Percentiles rank a stretch among this genome's conserved stretches.
Evolutionary conservation across 2,888 invertebrate genomes (phyloP).

Genomic region (Eurytoma californica): DNA sequence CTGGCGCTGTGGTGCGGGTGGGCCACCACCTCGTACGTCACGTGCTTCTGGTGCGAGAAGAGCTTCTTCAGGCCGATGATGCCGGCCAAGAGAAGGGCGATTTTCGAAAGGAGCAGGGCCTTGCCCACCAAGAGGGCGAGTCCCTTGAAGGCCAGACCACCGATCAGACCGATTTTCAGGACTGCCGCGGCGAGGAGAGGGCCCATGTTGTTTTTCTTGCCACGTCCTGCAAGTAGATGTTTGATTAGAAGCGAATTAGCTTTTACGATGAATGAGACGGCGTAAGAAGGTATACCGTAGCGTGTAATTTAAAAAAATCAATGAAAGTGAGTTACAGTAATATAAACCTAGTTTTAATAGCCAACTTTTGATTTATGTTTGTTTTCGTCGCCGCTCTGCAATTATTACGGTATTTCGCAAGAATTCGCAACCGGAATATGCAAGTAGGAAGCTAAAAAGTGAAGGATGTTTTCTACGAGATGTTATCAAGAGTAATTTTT

Average conservation of each 20-base stretch:
- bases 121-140: conserved; percentile 89
- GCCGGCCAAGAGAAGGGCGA: conserved; percentile 86
- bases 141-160: conserved; percentile 87
- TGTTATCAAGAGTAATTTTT: conserved; percentile 29
- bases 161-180: conserved; percentile 88
- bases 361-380: conserved; percentile 14
- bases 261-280: too few relatives aligned
- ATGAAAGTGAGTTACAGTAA: too few relatives aligned
- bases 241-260: too few relatives aligned
- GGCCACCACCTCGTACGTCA: conserved; percentile 86
- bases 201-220: conserved; percentile 84
- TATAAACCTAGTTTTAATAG: neutral
- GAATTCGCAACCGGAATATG: conserved; percentile 30
- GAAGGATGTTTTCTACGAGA: conserved; percentile 22
- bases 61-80: conserved; percentile 90
- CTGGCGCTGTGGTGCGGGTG: conserved; percentile 81
- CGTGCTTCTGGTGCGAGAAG: conserved; percentile 84
- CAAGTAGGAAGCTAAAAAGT: conserved; percentile 26
- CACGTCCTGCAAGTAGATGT: conserved; percentile 77
- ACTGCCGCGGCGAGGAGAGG: conserved; percentile 85
- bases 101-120: conserved; percentile 89
- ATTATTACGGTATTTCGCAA: conserved; percentile 43
- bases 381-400: conserved; percentile 25
- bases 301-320: too few relatives aligned
- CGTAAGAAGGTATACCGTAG: too few relatives aligned